Evolutionary conservation across 2,888 invertebrate genomes (phyloP).

Genomic region (Unio delphinus): DNA sequence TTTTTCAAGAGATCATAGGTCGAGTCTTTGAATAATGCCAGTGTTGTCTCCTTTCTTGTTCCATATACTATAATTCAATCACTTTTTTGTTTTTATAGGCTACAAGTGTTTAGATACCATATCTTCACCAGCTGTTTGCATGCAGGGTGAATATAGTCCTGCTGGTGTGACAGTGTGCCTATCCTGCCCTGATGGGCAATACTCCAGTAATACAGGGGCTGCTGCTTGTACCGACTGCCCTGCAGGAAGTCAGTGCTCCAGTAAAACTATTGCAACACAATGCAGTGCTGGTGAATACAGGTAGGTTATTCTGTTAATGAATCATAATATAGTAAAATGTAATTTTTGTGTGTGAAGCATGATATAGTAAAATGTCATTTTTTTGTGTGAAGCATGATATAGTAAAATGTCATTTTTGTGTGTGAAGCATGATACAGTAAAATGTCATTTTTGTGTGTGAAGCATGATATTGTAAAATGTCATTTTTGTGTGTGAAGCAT

Average conservation of each 20-base stretch:
- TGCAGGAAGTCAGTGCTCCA: conserved; percentile 49
- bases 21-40: no score
- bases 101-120: conserved; percentile 14
- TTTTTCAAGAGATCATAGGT: no score
- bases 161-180: conserved; percentile 26
- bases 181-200: conserved; percentile 47
- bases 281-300: conserved; percentile 54
- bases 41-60: no score
- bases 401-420: no score
- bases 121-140: conserved; percentile 24
- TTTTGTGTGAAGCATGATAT: no score
- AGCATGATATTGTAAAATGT: no score
- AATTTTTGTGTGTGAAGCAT: no score
- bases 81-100: conserved; percentile 9
- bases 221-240: conserved; percentile 52
- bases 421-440: no score
- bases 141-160: conserved; percentile 46
- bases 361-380: no score
- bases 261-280: conserved; percentile 16
- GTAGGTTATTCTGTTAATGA: conserved; percentile 12
- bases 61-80: neutral
- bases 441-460: no score
- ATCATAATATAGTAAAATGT: neutral
- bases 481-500: no score
- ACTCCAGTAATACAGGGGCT: conserved; percentile 26